Evolutionary conservation across 1,140 invertebrate species (phyloP).

Genomic region (Drosophila sp.): DNA sequence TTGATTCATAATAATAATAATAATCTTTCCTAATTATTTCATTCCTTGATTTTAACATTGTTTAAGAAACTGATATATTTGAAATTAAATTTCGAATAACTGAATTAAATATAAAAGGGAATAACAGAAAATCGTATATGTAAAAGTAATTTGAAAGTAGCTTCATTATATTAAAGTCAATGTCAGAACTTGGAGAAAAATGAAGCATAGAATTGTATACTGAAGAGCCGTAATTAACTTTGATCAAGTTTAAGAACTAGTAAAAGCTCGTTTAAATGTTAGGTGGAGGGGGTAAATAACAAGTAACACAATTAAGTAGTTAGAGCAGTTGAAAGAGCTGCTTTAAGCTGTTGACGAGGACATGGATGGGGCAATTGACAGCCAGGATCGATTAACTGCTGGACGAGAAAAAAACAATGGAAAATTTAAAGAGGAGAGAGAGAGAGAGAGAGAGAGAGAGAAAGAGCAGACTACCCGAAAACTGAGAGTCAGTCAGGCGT

Average conservation of each 20-base stretch:
- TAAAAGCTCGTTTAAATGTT: conserved; percentile 1
- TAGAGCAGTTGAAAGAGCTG: conserved; percentile 5
- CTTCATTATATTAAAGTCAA: background rate
- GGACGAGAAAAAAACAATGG: background rate
- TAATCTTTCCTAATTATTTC: no score
- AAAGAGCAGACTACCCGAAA: background rate
- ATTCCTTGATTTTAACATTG: no score
- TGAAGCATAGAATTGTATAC: no score
- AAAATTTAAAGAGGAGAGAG: background rate
- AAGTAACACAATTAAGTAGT: conserved; percentile 12
- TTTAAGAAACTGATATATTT: no score
- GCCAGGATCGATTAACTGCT: conserved; percentile 21
- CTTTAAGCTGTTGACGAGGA: conserved; percentile 3
- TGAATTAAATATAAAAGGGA: no score
- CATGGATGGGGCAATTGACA: conserved; percentile 10
- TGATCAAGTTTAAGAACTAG: conserved; percentile 1
- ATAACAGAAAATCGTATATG: no score
- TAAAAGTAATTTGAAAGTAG: background rate
- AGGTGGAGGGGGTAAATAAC: background rate
- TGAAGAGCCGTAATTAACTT: background rate
- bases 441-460: no score
- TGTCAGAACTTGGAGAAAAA: background rate
- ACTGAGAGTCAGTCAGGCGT: conserved; percentile 21
- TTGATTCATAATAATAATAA: no score
- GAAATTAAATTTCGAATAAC: no score